phyloP scores from a whole-genome alignment of 1,140 invertebrate genomes.

The Anthonomus grandis region DNA sequence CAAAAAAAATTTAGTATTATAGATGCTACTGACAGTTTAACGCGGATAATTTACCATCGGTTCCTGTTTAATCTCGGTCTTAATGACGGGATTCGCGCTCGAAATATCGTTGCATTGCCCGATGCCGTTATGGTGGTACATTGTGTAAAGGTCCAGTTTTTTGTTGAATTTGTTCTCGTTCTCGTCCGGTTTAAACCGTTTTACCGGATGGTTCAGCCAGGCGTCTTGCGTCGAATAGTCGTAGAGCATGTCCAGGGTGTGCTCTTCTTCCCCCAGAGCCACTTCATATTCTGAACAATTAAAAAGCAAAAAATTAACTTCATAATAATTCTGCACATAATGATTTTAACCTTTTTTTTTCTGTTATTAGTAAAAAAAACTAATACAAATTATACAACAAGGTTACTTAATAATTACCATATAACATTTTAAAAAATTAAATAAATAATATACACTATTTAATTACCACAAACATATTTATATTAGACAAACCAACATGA shows the following conservation, averaged over 20 bases:
- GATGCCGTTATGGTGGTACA: slow-evolving; percentile 57
- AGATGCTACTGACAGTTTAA: no score
- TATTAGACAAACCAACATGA: no score
- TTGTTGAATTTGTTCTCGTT: slow-evolving; percentile 38
- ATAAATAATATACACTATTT: no score
- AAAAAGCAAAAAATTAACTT: slow-evolving; percentile 7
- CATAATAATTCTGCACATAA: no score
- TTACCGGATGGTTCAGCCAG: slow-evolving; percentile 87
- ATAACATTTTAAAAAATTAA: no score
- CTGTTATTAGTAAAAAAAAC: no score
- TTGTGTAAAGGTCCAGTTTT: slow-evolving; percentile 56
- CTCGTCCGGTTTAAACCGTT: slow-evolving; percentile 67
- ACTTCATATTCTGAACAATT: slow-evolving; percentile 49
- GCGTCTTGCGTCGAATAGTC: slow-evolving; percentile 81
- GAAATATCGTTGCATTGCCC: slow-evolving; percentile 30
- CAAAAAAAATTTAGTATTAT: not conserved
- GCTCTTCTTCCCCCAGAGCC: slow-evolving; percentile 70
- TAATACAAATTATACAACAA: no score
- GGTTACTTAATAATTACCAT: no score
- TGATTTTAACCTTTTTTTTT: no score
- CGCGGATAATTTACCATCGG: slow-evolving; percentile 1
- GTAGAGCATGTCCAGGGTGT: slow-evolving; percentile 78
- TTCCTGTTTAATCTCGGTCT: slow-evolving; percentile 54
- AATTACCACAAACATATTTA: no score
- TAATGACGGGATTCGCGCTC: slow-evolving; percentile 32